Conservation (phyloP, 2,888 invertebrate genomes). For the Conus canariensis region DNA sequence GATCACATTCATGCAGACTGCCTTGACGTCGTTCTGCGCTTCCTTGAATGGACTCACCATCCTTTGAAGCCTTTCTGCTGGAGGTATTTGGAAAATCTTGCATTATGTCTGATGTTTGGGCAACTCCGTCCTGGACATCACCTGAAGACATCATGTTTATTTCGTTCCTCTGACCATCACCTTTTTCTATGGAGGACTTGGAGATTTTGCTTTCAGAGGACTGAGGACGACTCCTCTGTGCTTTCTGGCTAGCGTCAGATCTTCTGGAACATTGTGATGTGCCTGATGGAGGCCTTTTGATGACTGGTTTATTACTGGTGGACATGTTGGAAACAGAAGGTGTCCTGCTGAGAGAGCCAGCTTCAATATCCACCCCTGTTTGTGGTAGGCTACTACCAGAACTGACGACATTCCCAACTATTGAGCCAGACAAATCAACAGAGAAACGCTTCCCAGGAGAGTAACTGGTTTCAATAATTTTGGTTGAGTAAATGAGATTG, state of each 20-base stretch:
- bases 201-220: background rate
- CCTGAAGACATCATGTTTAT: background rate
- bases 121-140: background rate
- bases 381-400: background rate
- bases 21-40: background rate
- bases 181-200: background rate
- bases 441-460: background rate
- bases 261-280: constrained; percentile 1
- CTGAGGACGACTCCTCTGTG: background rate
- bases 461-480: constrained; percentile 7
- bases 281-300: constrained; percentile 9
- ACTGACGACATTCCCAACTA: background rate
- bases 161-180: background rate
- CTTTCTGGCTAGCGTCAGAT: background rate
- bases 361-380: background rate
- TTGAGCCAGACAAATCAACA: background rate
- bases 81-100: background rate
- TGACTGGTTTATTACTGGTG: background rate
- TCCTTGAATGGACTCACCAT: background rate
- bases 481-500: constrained; percentile 7
- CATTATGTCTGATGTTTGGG: background rate
- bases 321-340: constrained; percentile 15
- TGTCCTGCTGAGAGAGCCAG: background rate
- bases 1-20: background rate
- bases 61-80: background rate